Evolutionary conservation across 2,888 invertebrate species (phyloP), one percentile per base, ranked within the genome.

Genomic region (Amiota mariae): DNA sequence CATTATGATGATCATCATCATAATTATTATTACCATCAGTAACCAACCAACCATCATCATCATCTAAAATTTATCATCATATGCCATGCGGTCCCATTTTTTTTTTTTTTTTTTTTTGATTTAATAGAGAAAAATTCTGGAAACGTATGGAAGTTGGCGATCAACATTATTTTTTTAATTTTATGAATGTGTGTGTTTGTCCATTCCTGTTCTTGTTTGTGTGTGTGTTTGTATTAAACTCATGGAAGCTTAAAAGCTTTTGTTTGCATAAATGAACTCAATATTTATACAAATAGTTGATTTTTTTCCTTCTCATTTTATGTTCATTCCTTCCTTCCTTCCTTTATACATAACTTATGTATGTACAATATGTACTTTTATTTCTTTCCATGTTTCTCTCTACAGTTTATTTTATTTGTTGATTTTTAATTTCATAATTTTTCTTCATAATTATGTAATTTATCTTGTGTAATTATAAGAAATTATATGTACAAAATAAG

Each of bases 211-310:
- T 15, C 57, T 74, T 72, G 73, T 73, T 70, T 68, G 56, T 57
- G 70, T 73, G 54, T 61, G 54, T 75, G 66, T 57, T 74, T 78
- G 78, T 79, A 73, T 77, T 75, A 77, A 80, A 81, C 81, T 84
- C 82, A 80, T 76, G 82, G 84, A 79, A 83, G 84, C 82, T 84
- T 81, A 82, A 83, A 82, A 82, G 82, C 66, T 66, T 36, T 72
- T 66, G 72, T 72, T 72, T 67, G 63, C 72, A 46, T 54, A 66
- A 66, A 47, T 56, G 66, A 57, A 64, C 71, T 71, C 61, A 71
- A 71, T 71, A 71, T 71, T 71, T 71, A 61, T 36, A 18, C 24
- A 72, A 72, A 64, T 54, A 63, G 64, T 54, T 63, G 64, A 51
- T 54, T 64, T 64, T 67, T 18, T 66, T 11, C 66, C 18, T 11